These are phyloP conservation scores for Gambelia wislizenii DNA, from an alignment of 2,797 vertebrate species.

Conservation along the genomic window DNA sequence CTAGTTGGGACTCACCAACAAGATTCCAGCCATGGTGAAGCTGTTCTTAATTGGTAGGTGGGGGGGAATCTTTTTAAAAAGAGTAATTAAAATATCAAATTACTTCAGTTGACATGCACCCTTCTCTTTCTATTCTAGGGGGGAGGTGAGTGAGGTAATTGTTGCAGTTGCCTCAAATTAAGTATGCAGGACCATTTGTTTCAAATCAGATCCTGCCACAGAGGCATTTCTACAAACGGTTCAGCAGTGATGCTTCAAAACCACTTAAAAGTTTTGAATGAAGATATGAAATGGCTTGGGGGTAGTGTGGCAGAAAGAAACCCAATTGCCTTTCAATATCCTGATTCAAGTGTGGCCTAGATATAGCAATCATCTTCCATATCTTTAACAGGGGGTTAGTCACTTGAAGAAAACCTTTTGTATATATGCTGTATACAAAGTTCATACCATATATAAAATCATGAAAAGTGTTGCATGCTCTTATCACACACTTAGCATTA, in stretches of 20 bases:
- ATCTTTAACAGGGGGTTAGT: not conserved
- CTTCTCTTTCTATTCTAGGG: not conserved
- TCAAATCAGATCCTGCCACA: not conserved
- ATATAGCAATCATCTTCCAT: not conserved
- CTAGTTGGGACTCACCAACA: no score
- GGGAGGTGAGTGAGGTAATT: not conserved
- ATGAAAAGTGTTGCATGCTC: not conserved
- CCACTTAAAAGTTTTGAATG: not conserved
- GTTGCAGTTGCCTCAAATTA: constrained; percentile 29
- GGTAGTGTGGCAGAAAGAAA: rapidly evolving
- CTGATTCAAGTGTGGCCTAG: not conserved
- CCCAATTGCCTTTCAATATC: not conserved
- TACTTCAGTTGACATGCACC: not conserved
- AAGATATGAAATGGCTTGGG: not conserved
- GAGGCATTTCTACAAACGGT: not conserved
- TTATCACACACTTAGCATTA: not conserved
- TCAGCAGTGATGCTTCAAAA: not conserved
- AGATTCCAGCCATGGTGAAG: not conserved
- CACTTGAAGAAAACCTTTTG: not conserved
- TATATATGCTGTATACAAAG: no score
- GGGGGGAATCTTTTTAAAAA: not conserved
- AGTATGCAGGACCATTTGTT: not conserved
- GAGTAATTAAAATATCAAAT: not conserved
- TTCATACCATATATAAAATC: not conserved
- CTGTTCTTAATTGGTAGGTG: no score